Conservation (phyloP, 2,113 vertebrate species). For the Lophius piscatorius region DNA sequence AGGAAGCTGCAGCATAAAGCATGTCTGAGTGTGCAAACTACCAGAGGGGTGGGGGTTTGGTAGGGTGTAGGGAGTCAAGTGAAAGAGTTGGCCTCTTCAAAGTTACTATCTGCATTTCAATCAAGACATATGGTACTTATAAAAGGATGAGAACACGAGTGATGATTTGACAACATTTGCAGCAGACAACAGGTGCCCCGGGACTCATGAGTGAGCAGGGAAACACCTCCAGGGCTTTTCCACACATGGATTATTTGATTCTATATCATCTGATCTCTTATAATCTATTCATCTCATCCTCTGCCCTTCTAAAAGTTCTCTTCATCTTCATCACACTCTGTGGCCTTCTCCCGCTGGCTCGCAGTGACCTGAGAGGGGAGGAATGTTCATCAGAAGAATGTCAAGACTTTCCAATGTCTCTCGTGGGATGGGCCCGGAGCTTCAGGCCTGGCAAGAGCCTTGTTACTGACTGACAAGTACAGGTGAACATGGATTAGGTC, state of each 20-base stretch:
- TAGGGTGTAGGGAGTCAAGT: too few species aligned
- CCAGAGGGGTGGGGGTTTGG: too few species aligned
- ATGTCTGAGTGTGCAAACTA: neutral
- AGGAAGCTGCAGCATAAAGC: slow-evolving; percentile 7
- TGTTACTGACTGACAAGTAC: slow-evolving; percentile 73
- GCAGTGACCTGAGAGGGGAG: slow-evolving; percentile 60
- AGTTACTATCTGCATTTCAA: too few species aligned
- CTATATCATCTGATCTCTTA: slow-evolving; percentile 3
- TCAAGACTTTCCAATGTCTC: slow-evolving; percentile 55
- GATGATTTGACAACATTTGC: slow-evolving; percentile 60
- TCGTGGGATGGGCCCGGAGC: slow-evolving; percentile 11
- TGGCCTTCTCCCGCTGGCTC: slow-evolving; percentile 44
- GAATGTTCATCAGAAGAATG: slow-evolving; percentile 56
- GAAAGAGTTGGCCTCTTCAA: too few species aligned
- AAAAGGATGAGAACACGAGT: too few species aligned
- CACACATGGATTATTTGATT: slow-evolving; percentile 21
- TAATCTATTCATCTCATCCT: slow-evolving; percentile 14
- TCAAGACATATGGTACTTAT: too few species aligned
- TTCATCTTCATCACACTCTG: neutral
- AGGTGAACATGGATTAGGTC: slow-evolving; percentile 73
- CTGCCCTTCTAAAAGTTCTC: slow-evolving; percentile 15
- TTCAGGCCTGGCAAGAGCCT: slow-evolving; percentile 44
- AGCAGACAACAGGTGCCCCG: slow-evolving; percentile 71
- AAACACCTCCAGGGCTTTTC: slow-evolving; percentile 33
- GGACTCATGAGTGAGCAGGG: slow-evolving; percentile 41